These are phyloP conservation scores for Thaumatotibia leucotreta DNA, from an alignment of 1,140 invertebrate genomes.

Conservation along the genomic window DNA sequence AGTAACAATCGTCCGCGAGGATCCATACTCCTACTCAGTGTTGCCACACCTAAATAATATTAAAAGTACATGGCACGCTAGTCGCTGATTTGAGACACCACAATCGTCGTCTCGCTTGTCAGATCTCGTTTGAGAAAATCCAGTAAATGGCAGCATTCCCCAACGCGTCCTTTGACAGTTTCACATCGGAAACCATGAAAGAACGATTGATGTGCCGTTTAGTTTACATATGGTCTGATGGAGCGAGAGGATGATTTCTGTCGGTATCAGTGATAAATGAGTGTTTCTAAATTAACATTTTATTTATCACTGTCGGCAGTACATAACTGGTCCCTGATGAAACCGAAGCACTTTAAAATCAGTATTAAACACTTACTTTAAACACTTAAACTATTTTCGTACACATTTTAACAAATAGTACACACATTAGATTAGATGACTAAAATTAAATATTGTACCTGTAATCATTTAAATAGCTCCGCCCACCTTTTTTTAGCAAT, in stretches of 20 bases:
- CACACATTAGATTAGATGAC: conserved; percentile 7
- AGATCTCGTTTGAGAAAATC: conserved; percentile 24
- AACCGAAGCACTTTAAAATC: conserved; percentile 56
- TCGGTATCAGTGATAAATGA: conserved; percentile 46
- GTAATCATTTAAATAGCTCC: neutral
- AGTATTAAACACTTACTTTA: conserved; percentile 18
- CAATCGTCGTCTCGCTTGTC: conserved; percentile 67
- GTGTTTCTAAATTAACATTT: conserved; percentile 20
- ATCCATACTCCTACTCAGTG: conserved; percentile 53
- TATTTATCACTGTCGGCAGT: conserved; percentile 44
- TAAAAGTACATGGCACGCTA: conserved; percentile 65
- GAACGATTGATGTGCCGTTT: conserved; percentile 18
- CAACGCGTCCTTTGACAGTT: conserved; percentile 11
- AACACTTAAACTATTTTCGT: conserved; percentile 7
- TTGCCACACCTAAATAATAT: conserved; percentile 60
- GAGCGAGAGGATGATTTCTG: conserved; percentile 60
- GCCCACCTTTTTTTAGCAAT: neutral
- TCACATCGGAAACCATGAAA: conserved; percentile 14
- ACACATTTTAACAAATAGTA: conserved; percentile 1
- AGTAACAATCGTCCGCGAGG: conserved; percentile 63
- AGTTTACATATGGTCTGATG: conserved; percentile 33
- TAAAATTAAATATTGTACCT: neutral
- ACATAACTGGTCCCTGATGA: conserved; percentile 58
- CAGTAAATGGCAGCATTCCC: conserved; percentile 2
- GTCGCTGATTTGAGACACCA: conserved; percentile 73